Evolutionary conservation across 2,113 vertebrate species (phyloP).

Genomic region (Indicator indicator): DNA sequence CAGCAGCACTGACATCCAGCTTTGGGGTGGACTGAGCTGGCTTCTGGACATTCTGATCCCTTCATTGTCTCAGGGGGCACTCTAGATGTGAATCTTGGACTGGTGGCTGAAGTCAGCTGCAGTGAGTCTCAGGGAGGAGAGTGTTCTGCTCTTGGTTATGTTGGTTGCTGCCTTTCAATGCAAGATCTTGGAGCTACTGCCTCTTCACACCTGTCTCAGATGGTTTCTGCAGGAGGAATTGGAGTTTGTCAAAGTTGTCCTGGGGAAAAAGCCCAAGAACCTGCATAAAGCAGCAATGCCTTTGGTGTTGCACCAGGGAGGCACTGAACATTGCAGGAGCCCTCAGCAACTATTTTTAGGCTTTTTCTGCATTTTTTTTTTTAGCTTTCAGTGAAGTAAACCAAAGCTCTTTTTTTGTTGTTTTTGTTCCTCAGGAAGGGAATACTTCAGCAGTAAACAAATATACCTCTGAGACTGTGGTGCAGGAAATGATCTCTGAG

Average conservation of each 20-base stretch:
- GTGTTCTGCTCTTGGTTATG: background rate
- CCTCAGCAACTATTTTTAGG: constrained; percentile 17
- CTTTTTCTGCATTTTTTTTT: constrained; percentile 32
- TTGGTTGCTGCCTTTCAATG: constrained; percentile 16
- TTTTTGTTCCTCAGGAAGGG: background rate
- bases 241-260: constrained; percentile 6
- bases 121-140: background rate
- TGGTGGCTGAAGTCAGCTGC: background rate
- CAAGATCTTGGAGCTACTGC: background rate
- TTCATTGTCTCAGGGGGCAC: background rate
- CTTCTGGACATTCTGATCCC: background rate
- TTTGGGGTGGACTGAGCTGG: background rate
- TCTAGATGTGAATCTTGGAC: no score
- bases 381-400: constrained; percentile 40
- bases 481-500: constrained; percentile 22
- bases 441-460: constrained; percentile 30
- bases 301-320: background rate
- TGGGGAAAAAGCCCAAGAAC: background rate
- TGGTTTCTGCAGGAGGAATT: background rate
- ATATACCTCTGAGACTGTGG: background rate
- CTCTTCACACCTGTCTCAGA: background rate
- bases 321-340: background rate
- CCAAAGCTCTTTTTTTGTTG: background rate
- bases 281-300: background rate
- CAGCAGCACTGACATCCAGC: background rate